A percentile compares a stretch with the other conserved stretches of the same genome.
These are phyloP conservation scores for Tapirus indicus DNA, from an alignment of 2,797 vertebrate species.

Conservation along the genomic window DNA sequence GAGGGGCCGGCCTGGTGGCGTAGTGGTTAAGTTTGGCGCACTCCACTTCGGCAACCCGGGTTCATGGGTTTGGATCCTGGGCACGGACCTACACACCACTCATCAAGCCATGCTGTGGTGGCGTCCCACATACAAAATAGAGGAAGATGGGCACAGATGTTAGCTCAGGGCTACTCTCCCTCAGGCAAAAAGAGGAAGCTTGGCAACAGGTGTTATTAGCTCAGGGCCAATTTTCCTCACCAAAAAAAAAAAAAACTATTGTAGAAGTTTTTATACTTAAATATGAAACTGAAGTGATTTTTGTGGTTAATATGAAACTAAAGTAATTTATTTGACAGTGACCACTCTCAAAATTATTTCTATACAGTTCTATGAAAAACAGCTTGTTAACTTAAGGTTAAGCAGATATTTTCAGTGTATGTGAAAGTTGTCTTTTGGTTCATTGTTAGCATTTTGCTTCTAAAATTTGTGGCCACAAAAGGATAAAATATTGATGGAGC, in stretches of 20 bases:
- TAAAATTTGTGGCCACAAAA: conserved; percentile 19
- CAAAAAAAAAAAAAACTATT: not conserved
- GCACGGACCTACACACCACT: no score
- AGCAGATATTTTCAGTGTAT: conserved; percentile 28
- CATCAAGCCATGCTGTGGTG: no score
- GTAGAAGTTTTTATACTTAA: conserved; percentile 31
- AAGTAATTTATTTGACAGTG: conserved; percentile 8
- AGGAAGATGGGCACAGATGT: no score
- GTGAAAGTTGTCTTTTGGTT: not conserved
- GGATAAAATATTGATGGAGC: conserved; percentile 12
- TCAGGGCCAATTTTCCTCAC: no score
- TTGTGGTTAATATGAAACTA: not conserved
- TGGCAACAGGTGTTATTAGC: no score
- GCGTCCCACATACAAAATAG: no score
- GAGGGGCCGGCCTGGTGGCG: not conserved
- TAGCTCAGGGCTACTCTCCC: no score
- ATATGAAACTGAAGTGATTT: conserved; percentile 7
- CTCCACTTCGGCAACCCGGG: no score
- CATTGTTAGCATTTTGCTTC: conserved; percentile 28
- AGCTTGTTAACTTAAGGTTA: conserved; percentile 37
- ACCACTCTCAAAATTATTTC: conserved; percentile 21
- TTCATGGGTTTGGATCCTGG: no score
- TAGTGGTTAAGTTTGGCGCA: no score
- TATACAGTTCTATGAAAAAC: not conserved
- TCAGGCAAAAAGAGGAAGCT: no score